phyloP scores from a whole-genome alignment of 2,888 invertebrate species.

The Lithophane ornitopus region DNA sequence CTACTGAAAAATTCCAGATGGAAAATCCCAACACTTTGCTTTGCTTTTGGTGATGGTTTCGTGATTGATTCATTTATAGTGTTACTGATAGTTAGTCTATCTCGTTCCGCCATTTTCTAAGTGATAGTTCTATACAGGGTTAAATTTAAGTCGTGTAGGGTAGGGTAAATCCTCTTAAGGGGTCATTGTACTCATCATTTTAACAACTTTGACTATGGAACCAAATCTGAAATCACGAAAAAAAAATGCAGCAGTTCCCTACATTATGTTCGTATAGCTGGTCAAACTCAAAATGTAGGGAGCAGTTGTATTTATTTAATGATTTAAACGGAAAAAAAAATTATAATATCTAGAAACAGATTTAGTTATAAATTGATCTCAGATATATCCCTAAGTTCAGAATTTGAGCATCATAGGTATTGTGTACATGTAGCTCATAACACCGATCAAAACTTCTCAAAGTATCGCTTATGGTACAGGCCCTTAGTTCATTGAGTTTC shows the following conservation, averaged over 20 bases:
- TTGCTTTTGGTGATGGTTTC: neutral
- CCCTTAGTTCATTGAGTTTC: slow-evolving; percentile 11
- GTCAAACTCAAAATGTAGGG: no score
- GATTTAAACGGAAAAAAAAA: no score
- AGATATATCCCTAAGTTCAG: neutral
- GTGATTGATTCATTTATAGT: neutral
- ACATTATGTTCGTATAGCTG: no score
- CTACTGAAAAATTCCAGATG: neutral
- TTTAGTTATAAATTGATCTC: neutral
- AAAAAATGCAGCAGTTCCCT: no score
- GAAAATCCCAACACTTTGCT: neutral
- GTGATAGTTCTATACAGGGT: neutral
- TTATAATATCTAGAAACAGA: no score
- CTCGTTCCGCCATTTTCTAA: neutral
- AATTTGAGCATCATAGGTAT: neutral
- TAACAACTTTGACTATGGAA: no score
- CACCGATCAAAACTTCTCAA: slow-evolving; percentile 24
- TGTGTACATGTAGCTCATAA: slow-evolving; percentile 9
- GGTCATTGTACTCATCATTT: no score
- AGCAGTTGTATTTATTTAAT: no score
- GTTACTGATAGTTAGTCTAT: neutral
- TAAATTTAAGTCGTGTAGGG: no score
- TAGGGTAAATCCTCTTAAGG: no score
- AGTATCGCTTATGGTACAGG: neutral
- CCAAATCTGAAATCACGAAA: no score